Conservation (phyloP, 1,140 invertebrate species). For the Drosophila parabipectinata region DNA sequence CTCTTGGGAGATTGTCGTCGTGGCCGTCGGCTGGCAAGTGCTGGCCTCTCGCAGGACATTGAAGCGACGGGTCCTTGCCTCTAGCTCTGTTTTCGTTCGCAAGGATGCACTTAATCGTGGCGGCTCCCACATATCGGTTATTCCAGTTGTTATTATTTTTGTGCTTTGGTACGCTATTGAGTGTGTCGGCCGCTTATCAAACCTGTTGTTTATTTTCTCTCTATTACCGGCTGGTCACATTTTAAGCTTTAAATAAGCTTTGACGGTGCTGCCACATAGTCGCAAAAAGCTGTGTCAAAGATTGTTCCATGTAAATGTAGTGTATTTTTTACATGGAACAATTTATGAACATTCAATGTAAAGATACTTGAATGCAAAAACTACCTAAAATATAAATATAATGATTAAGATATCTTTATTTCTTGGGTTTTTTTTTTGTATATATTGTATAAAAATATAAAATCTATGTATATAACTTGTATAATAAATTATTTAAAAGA, state of each 20-base stretch:
- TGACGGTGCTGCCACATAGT: background rate
- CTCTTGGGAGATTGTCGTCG: slow-evolving; percentile 48
- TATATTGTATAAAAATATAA: no score
- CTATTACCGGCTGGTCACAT: background rate
- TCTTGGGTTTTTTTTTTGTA: no score
- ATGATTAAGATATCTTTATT: no score
- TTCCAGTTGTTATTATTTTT: background rate
- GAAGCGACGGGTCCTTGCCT: slow-evolving; percentile 50
- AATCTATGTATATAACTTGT: no score
- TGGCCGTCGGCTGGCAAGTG: slow-evolving; percentile 29
- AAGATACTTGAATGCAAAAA: no score
- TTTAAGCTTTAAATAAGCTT: background rate
- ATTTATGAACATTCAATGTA: no score
- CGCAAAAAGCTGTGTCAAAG: background rate
- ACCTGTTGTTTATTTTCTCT: background rate
- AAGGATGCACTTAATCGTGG: slow-evolving; percentile 73
- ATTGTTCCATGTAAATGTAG: no score
- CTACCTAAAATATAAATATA: no score
- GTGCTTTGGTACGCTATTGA: background rate
- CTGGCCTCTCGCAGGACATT: slow-evolving; percentile 25
- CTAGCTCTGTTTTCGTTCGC: slow-evolving; percentile 75
- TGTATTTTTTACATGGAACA: no score
- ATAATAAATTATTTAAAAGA: no score
- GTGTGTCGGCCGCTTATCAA: background rate
- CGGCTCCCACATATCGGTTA: slow-evolving; percentile 61